These are phyloP conservation scores for Phrynocephalus forsythii DNA, from an alignment of 2,797 vertebrate genomes.

Conservation along the genomic window DNA sequence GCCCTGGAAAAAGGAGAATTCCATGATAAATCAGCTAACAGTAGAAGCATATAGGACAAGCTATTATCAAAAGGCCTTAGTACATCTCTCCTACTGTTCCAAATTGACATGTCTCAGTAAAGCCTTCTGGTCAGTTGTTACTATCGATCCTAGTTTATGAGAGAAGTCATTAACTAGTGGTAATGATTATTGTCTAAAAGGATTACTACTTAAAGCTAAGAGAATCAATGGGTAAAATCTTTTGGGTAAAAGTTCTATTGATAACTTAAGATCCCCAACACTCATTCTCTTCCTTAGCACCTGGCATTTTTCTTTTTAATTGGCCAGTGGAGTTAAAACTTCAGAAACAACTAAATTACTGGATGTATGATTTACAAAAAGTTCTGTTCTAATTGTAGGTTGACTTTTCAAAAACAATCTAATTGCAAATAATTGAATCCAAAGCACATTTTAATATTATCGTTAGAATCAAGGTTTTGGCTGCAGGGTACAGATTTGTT, in stretches of 20 bases:
- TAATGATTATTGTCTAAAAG: conserved; percentile 40
- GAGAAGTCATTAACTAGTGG: conserved; percentile 2
- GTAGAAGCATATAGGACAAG: not conserved
- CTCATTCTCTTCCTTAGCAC: conserved; percentile 48
- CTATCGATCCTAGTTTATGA: conserved; percentile 21
- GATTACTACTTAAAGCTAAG: conserved; percentile 49
- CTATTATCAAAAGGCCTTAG: not conserved
- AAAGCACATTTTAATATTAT: conserved; percentile 66
- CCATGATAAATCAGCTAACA: not conserved
- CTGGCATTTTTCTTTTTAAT: conserved; percentile 70
- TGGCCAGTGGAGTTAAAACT: conserved; percentile 70
- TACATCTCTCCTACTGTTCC: not conserved
- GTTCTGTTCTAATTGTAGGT: conserved; percentile 77
- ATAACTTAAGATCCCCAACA: conserved; percentile 58
- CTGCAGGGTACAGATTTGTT: conserved; percentile 69
- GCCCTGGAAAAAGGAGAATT: not conserved
- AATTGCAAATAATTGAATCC: conserved; percentile 79
- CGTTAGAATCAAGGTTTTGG: conserved; percentile 60
- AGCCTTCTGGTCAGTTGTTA: not conserved
- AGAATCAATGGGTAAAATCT: conserved; percentile 55
- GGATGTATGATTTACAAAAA: conserved; percentile 78
- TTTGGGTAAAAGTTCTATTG: conserved; percentile 53
- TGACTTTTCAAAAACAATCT: conserved; percentile 69
- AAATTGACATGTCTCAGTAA: conserved; percentile 10
- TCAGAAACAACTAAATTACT: conserved; percentile 79